Base-by-base conservation (phyloP, 2,797 vertebrate genomes). In the Leptatherina wallacei region DNA sequence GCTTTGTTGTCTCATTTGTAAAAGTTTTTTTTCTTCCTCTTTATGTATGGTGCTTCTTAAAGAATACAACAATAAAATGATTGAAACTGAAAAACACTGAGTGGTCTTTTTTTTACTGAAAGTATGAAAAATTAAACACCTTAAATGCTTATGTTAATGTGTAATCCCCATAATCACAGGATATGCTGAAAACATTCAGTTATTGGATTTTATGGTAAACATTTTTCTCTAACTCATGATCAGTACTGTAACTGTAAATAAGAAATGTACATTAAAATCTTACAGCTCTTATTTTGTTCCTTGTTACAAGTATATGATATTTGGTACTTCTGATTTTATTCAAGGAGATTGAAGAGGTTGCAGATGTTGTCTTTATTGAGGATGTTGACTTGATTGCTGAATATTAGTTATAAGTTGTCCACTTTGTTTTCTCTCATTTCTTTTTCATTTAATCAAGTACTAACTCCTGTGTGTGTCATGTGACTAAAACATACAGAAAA, bases 61-160 rank as follows among this genome's bases (percentile, higher is more conserved):
- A 61, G 44, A 75, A 27, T 65, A 71, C 27, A 38, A 61, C 33
- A 82, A 82, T 80, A 61, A 81, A 77, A 71, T 30, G 7, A 61
- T 12, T 71, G 13, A 65, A 66, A 75, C n/a, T 9, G 0, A 63
- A 71, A 58, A 2, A 8, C 60, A 47, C 13, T 3, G 2, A 0
- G 13, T 27, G 62, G 24, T 16, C 12, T 78, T 8, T 36, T 67
- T 36, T 57, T 66, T 22, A 42, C 6, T 52, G 20, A 20, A 67
- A 54, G n/a, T 2, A 18, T 40, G 13, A 49, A n/a, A n/a, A 49
- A 10, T n/a, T n/a, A 49, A 49, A 8, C 20, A 49, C 47, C n/a
- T 49, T 22, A 49, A 47, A 44, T 6, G 5, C 1, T 44, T 44
- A 10, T 22, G n/a, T 9, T n/a, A 9, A 47, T 47, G 18, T n/a